Conservation (phyloP, 2,888 invertebrate genomes). For the Cryptocheilus praepositus region DNA sequence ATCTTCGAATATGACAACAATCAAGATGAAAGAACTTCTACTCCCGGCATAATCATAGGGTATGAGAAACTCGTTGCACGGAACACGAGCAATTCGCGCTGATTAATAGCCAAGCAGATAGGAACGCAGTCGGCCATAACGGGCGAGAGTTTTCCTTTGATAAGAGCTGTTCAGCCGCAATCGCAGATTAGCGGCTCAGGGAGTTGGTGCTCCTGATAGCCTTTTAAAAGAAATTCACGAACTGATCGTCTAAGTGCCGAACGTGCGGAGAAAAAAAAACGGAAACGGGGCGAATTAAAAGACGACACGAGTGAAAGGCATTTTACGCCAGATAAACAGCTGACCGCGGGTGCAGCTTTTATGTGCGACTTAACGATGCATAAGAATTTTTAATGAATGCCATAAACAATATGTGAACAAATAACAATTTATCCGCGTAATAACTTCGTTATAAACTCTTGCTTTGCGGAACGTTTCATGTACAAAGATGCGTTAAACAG, state of each 20-base stretch:
- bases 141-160: slow-evolving; percentile 43
- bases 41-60: slow-evolving; percentile 14
- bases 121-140: slow-evolving; percentile 44
- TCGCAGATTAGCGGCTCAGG: slow-evolving; percentile 36
- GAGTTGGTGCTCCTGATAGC: slow-evolving; percentile 20
- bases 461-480: no score
- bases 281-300: background rate
- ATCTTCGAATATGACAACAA: slow-evolving; percentile 14
- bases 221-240: slow-evolving; percentile 21
- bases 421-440: no score
- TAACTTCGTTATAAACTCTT: no score
- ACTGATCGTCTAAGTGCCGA: background rate
- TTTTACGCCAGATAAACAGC: no score
- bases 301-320: background rate
- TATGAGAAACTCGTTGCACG: slow-evolving; percentile 21
- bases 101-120: slow-evolving; percentile 47
- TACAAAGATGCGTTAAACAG: no score
- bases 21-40: slow-evolving; percentile 27
- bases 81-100: slow-evolving; percentile 31
- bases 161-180: slow-evolving; percentile 39
- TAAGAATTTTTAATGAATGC: no score
- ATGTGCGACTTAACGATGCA: no score
- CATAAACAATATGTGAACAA: no score
- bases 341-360: no score
- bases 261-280: background rate